Percentiles rank a stretch among this genome's conserved stretches.
These are phyloP conservation scores for Hesperia comma DNA, from an alignment of 2,888 invertebrate genomes.

Conservation along the genomic window DNA sequence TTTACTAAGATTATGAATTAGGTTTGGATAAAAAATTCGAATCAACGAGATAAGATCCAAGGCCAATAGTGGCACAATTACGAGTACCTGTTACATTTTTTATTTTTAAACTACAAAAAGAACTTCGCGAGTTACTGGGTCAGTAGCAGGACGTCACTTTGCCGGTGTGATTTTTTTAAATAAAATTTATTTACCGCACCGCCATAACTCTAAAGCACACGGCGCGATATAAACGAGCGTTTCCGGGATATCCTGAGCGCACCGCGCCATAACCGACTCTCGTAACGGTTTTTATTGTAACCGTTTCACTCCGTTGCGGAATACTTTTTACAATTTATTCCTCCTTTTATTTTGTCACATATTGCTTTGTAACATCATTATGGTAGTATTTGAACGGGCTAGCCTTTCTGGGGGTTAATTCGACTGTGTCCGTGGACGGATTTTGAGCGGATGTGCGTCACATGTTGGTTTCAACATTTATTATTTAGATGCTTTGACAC, in stretches of 20 bases:
- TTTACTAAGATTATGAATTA: too few species aligned
- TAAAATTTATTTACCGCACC: conserved; percentile 21
- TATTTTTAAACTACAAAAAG: not conserved
- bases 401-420: too few species aligned
- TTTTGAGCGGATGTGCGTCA: too few species aligned
- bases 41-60: too few species aligned
- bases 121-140: not conserved
- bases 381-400: not conserved
- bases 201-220: conserved; percentile 38
- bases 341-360: not conserved
- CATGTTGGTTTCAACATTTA: too few species aligned
- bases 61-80: too few species aligned
- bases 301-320: conserved; percentile 10
- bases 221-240: conserved; percentile 60
- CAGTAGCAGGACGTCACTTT: not conserved
- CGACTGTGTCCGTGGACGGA: too few species aligned
- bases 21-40: too few species aligned
- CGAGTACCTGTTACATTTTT: too few species aligned
- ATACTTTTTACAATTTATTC: conserved; percentile 3
- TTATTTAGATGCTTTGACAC: too few species aligned
- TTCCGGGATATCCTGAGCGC: conserved; percentile 56
- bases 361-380: not conserved
- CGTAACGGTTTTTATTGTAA: conserved; percentile 32
- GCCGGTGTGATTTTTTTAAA: conserved; percentile 13
- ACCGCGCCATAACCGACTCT: conserved; percentile 30